Base-by-base conservation (phyloP, 1,140 invertebrate genomes). In the Babylonia areolata region DNA sequence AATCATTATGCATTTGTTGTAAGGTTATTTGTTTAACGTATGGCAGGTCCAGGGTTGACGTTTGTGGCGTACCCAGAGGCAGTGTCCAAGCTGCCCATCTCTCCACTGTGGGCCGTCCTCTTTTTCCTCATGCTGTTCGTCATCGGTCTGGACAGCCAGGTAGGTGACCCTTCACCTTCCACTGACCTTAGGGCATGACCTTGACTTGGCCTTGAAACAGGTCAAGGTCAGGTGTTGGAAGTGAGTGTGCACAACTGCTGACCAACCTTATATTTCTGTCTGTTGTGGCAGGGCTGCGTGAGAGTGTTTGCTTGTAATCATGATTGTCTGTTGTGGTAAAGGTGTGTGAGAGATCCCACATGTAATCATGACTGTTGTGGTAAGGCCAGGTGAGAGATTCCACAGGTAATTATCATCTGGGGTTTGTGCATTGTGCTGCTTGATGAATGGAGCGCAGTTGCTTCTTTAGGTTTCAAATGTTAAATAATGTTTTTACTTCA, bases 111-210 rank as follows among this genome's bases (percentile, higher is more conserved):
- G 99, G 97, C 99, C 0, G 97, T 98, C 88, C 95, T 99, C 0
- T 99, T 99, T 95, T 99, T 99, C 95, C 97, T 99, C 87, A 99
- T 99, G 99, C 95, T 99, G 42, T 97, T 99, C 89, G 96, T 98
- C 86, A 95, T 99, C 17, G 98, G 98, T 58, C 96, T 99, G 85
- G 97, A 98, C 93, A 97, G 96, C 91, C 97, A 97, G 95, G 97
- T 97, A 97, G 79, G 81, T 35, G 17, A 73, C 73, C 28, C 17
- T 42, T 80, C 69, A 40, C 40, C 69, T 35, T 73, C 58, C 20
- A 37, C 39, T 2, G 39, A 46, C 20, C 15, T 79, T 40, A 79
- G 77, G 37, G 39, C 23, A 42, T 42, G 42, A 79, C 77, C 77
- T 79, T 79, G 77, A 79, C 39, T n/a, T 40, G 37, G 37, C 42